Conservation (phyloP, 2,113 vertebrate species). For the Orycteropus afer region DNA sequence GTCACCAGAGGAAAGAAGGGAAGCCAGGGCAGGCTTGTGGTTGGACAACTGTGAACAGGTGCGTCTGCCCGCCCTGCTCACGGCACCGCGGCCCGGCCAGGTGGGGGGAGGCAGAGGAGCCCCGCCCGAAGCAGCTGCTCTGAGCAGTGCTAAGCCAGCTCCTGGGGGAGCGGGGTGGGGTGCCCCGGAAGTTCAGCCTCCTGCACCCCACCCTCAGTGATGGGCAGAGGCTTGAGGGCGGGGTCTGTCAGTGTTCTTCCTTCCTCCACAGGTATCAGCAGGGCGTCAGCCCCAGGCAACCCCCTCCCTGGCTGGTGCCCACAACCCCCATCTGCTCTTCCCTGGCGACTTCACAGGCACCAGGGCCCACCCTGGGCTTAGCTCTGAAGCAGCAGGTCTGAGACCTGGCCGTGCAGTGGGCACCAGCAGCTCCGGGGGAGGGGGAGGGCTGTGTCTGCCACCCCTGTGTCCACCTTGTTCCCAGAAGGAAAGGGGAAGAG, state of each 20-base stretch:
- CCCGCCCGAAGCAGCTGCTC: not conserved
- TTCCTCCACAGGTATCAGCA: not conserved
- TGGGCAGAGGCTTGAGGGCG: no score
- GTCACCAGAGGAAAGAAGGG: not conserved
- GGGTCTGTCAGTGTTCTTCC: no score
- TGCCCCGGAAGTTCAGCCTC: not conserved
- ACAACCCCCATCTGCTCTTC: slow-evolving; percentile 28
- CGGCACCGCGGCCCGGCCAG: no score
- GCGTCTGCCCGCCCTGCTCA: not conserved
- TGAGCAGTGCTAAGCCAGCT: not conserved
- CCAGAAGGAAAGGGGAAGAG: not conserved
- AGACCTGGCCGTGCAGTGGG: not conserved
- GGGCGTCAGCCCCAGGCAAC: not conserved
- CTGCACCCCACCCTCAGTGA: slow-evolving; percentile 28
- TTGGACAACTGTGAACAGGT: not conserved
- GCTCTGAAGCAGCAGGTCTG: slow-evolving; percentile 56
- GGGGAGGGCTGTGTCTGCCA: not conserved
- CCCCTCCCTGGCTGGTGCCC: not conserved
- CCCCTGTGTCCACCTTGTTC: not conserved
- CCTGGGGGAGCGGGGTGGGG: no score
- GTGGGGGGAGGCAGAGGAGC: not conserved
- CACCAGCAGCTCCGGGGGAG: rapidly evolving
- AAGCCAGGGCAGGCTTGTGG: not conserved
- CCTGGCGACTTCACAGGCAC: slow-evolving; percentile 53
- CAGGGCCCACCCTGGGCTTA: not conserved